These are phyloP conservation scores for Lottia gigantea DNA, from an alignment of 2,888 invertebrate species.

Conservation along the genomic window DNA sequence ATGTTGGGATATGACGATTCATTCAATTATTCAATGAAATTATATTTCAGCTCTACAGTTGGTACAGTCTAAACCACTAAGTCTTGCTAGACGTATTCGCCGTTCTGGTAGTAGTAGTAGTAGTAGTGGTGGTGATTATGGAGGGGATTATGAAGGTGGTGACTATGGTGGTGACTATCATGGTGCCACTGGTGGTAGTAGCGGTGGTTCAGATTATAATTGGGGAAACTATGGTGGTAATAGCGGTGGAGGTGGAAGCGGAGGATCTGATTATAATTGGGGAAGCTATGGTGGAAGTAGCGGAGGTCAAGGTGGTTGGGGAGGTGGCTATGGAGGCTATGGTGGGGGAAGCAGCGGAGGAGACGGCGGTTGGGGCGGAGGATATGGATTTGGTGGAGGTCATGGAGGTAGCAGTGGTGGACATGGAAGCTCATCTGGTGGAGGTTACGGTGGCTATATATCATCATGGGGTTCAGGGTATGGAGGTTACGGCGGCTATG, in stretches of 20 bases:
- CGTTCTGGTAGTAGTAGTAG: background rate
- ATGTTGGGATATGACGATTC: too few species aligned
- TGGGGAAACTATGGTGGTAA: background rate
- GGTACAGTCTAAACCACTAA: background rate
- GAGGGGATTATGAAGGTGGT: background rate
- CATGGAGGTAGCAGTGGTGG: background rate
- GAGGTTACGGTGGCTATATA: background rate
- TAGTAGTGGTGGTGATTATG: background rate
- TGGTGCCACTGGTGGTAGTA: background rate
- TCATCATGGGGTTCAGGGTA: too few species aligned
- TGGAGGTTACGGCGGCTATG: too few species aligned
- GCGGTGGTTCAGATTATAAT: background rate
- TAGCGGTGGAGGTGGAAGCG: background rate
- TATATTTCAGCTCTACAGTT: background rate
- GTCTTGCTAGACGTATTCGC: background rate
- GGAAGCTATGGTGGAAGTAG: background rate
- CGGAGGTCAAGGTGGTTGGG: background rate
- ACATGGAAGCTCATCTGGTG: background rate
- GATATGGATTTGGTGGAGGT: background rate
- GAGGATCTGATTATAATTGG: background rate
- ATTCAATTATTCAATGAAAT: too few species aligned
- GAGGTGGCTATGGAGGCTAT: background rate
- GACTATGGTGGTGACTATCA: background rate
- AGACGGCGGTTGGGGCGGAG: background rate
- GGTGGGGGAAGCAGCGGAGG: background rate